Evolutionary conservation across 2,888 invertebrate species (phyloP).

Genomic region (Caenorhabditis wallacei): DNA sequence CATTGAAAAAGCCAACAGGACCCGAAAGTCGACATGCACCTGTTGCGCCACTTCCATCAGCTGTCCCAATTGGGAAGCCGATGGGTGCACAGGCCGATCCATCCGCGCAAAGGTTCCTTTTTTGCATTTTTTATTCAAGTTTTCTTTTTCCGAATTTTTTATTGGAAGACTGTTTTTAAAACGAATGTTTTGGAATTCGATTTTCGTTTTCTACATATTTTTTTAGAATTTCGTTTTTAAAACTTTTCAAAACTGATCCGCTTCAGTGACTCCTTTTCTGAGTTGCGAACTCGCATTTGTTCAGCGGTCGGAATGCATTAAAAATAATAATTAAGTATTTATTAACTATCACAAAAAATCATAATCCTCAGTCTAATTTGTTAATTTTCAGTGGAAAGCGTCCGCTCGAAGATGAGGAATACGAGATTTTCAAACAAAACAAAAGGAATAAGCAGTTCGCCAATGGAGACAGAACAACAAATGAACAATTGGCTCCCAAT

Average conservation of each 20-base stretch:
- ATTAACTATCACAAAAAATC: too few relatives aligned
- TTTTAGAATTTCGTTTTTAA: too few relatives aligned
- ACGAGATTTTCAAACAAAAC: constrained; percentile 69
- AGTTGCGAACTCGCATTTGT: too few relatives aligned
- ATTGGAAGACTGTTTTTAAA: not conserved
- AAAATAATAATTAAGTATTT: too few relatives aligned
- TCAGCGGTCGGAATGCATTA: too few relatives aligned
- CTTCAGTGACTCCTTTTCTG: too few relatives aligned
- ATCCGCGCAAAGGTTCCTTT: constrained; percentile 44
- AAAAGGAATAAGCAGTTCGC: constrained; percentile 63
- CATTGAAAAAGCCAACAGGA: constrained; percentile 42
- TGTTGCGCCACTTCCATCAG: constrained; percentile 29
- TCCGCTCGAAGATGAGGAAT: constrained; percentile 51
- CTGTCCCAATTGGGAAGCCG: constrained; percentile 17
- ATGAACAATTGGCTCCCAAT: constrained; percentile 65
- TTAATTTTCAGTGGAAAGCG: constrained; percentile 55
- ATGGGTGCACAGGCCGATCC: constrained; percentile 4
- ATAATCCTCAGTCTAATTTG: not conserved
- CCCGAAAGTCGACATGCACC: constrained; percentile 17
- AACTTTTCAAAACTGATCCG: not conserved
- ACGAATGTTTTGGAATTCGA: not conserved
- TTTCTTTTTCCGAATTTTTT: not conserved
- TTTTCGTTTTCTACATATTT: not conserved
- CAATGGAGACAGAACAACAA: constrained; percentile 61
- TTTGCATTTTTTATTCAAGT: constrained; percentile 16